Evolutionary conservation across 2,113 vertebrate genomes (phyloP).

Genomic region (Motacilla tschutschensis): DNA sequence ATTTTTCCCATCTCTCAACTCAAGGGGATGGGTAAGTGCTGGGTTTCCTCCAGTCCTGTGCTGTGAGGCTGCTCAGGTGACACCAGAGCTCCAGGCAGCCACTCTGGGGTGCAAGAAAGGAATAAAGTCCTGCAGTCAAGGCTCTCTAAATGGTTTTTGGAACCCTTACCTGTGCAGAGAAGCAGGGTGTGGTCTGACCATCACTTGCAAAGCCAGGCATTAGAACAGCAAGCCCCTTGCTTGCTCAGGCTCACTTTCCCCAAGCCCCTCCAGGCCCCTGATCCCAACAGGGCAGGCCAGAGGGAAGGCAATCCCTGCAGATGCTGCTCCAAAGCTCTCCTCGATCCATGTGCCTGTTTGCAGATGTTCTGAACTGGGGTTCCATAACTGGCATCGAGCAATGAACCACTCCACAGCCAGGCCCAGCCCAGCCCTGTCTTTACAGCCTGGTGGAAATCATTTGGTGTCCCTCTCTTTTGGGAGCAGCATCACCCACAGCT

Average conservation of each 20-base stretch:
- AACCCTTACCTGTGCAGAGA: neutral
- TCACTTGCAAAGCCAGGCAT: neutral
- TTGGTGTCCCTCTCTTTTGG: neutral
- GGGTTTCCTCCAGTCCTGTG: neutral
- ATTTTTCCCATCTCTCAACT: neutral
- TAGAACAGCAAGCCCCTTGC: neutral
- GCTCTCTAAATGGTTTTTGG: neutral
- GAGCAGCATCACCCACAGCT: neutral
- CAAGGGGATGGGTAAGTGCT: neutral
- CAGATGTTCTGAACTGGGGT: neutral
- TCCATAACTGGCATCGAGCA: neutral
- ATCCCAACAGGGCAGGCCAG: neutral
- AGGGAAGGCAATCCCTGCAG: neutral
- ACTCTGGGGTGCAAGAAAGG: neutral
- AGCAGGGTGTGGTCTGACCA: neutral
- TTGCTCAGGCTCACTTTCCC: neutral
- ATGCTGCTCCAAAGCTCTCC: neutral
- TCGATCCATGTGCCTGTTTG: neutral
- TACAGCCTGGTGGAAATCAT: neutral
- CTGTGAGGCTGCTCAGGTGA: neutral
- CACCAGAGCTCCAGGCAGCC: neutral
- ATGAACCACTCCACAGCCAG: neutral
- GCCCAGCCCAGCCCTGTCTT: neutral
- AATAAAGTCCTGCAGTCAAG: neutral
- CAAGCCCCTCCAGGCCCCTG: neutral